These are phyloP conservation scores for Rhizoglyphus robini DNA, from an alignment of 1,140 invertebrate species.

Conservation along the genomic window DNA sequence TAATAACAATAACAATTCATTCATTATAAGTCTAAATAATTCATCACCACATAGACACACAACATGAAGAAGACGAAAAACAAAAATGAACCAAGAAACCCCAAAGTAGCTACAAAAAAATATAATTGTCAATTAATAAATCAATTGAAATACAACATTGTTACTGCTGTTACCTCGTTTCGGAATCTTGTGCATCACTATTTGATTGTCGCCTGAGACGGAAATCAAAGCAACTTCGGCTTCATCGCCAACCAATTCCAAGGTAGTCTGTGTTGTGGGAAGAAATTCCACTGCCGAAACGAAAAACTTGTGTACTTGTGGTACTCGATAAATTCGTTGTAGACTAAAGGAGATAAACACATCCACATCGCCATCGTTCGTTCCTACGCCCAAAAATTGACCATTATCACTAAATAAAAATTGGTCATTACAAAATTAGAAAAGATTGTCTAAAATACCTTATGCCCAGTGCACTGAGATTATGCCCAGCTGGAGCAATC, in stretches of 20 bases:
- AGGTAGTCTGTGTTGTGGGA: conserved; percentile 44
- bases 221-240: conserved; percentile 64
- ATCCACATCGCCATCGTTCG: conserved; percentile 76
- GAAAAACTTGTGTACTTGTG: conserved; percentile 78
- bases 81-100: conserved; percentile 24
- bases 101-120: conserved; percentile 24
- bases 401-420: conserved; percentile 63
- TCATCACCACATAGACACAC: conserved; percentile 26
- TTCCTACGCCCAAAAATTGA: conserved; percentile 74
- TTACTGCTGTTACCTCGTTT: conserved; percentile 48
- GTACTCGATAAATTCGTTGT: conserved; percentile 62
- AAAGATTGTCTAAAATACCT: conserved; percentile 3
- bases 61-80: conserved; percentile 26
- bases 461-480: background rate
- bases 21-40: conserved; percentile 24
- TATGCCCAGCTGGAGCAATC: background rate
- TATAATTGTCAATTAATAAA: conserved; percentile 5
- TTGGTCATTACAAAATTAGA: background rate
- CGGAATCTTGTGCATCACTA: conserved; percentile 74
- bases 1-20: too few relatives aligned
- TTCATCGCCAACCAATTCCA: conserved; percentile 48
- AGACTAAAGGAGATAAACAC: conserved; percentile 83
- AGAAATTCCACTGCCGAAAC: conserved; percentile 83
- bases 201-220: conserved; percentile 84
- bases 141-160: conserved; percentile 30